Evolutionary conservation across 2,797 vertebrate species (phyloP), one percentile per base, ranked within the genome.

Genomic region (Sphenopsis melanotis): DNA sequence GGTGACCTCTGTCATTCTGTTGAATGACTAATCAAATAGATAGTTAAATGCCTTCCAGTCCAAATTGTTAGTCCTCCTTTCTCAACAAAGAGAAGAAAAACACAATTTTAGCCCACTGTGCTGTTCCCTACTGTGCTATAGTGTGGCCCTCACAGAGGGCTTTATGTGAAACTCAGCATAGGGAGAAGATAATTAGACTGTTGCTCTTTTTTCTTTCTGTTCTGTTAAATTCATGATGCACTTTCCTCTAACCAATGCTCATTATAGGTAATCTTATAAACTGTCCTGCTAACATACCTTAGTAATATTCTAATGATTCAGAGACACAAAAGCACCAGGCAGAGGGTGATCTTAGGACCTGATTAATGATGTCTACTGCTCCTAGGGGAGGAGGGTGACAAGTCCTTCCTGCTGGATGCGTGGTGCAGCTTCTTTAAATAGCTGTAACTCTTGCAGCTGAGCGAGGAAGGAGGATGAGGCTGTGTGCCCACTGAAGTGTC

Each of bases 171-270:
- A 57, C 76, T 77, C 44, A 10, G 56, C 30, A 0, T 76, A 82
- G 83, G 55, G 87, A 87, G 66, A 76, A 90, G 86, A 74, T 97
- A 95, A 96, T 96, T 95, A 83, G 89, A 94, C 78, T 57, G 68
- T 57, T 94, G 87, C 92, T 92, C 91, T 94, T 84, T 68, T 91
- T 64, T 70, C 59, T 76, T 59, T 47, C 18, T 41, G 8, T 87
- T 87, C 32, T 52, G 23, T 89, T 93, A 86, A 76, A 93, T 92
- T 96, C 66, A 12, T 90, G 94, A 76, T 83, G 91, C 87, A n/a
- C 49, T 88, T 96, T 61, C 22, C 72, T 92, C 89, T 91, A 80
- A 77, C 79, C 0, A 2, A 27, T 88, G 60, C 71, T 96, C 68
- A 65, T 94, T 96, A 87, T 32, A 90, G 20, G 12, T 78, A 86